Evolutionary conservation across 2,113 vertebrate genomes (phyloP).

Genomic region (Spea bombifrons): DNA sequence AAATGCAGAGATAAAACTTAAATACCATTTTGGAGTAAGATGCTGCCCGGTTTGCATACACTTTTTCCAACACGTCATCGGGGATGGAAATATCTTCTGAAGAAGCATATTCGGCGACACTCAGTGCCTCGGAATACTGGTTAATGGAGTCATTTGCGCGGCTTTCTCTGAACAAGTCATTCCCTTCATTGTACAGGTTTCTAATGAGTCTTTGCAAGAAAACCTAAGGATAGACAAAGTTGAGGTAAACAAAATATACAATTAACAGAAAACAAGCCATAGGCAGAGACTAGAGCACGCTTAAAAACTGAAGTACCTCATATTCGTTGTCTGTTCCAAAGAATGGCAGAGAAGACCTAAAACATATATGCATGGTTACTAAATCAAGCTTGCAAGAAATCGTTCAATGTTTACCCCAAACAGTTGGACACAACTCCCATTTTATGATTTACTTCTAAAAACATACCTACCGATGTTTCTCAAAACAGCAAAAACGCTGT

Average conservation of each 20-base stretch:
- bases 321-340: conserved; percentile 89
- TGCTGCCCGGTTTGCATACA: conserved; percentile 88
- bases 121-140: conserved; percentile 90
- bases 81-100: conserved; percentile 85
- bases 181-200: conserved; percentile 92
- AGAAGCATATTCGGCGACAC: conserved; percentile 86
- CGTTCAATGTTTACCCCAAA: no score
- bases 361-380: neutral
- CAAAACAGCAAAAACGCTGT: no score
- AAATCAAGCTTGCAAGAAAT: conserved; percentile 37
- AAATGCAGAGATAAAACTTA: no score
- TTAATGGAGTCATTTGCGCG: conserved; percentile 83
- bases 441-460: neutral
- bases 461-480: neutral
- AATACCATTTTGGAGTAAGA: conserved; percentile 87
- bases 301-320: conserved; percentile 71
- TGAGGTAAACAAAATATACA: neutral
- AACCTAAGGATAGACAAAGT: conserved; percentile 65
- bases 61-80: conserved; percentile 77
- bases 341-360: conserved; percentile 88
- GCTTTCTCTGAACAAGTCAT: conserved; percentile 84
- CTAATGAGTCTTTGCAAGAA: conserved; percentile 87
- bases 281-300: no score
- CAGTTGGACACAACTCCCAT: no score
- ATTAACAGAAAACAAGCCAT: no score